A percentile compares a stretch with the other conserved stretches of the same genome.
phyloP scores from a whole-genome alignment of 2,113 vertebrate species.

The Alethe castanea region DNA sequence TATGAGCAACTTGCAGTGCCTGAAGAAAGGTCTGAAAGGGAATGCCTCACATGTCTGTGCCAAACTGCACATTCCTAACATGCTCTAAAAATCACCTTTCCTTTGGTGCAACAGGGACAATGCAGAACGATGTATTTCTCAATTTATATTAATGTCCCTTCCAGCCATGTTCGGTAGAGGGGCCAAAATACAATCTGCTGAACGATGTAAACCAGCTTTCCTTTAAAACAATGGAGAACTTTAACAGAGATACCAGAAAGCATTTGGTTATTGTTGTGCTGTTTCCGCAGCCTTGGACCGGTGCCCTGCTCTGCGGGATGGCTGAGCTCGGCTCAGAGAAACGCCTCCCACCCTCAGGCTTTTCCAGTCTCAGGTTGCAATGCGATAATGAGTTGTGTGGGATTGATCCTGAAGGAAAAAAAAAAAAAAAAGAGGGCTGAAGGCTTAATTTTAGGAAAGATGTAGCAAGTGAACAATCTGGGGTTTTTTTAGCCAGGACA shows the following conservation, averaged over 20 bases:
- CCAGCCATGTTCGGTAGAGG: neutral
- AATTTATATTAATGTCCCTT: neutral
- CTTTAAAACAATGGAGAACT: neutral
- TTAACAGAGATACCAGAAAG: neutral
- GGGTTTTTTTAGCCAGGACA: neutral
- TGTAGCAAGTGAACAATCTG: neutral
- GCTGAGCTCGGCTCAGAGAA: neutral
- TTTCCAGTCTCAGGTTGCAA: neutral
- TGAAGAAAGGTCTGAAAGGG: neutral
- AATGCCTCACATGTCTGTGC: neutral
- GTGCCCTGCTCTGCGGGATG: neutral
- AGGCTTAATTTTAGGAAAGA: neutral
- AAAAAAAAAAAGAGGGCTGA: neutral
- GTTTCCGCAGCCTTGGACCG: neutral
- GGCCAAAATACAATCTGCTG: neutral
- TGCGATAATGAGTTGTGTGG: neutral
- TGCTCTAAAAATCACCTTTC: neutral
- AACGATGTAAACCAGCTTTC: neutral
- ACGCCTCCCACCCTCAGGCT: neutral
- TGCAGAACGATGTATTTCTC: neutral
- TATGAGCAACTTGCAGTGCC: neutral
- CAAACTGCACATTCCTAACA: neutral
- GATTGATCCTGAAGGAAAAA: neutral
- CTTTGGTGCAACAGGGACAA: neutral
- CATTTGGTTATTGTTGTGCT: neutral